A percentile compares a stretch with the other conserved stretches of the same genome.
phyloP scores from a whole-genome alignment of 2,797 vertebrate species.

The Gastrophryne carolinensis region DNA sequence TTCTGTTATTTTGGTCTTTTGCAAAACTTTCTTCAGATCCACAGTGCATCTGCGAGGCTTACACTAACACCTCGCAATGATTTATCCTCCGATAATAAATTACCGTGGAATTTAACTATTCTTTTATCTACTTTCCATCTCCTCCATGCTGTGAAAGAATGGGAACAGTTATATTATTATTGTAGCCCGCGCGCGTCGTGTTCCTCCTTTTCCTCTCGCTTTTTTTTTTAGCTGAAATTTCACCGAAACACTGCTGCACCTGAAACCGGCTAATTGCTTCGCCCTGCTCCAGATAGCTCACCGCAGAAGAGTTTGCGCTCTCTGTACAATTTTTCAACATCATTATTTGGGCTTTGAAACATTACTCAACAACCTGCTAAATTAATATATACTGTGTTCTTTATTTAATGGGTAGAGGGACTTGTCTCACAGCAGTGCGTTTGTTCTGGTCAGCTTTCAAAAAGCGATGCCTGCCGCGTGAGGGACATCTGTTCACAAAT shows the following conservation, averaged over 20 bases:
- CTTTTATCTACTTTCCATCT: neutral
- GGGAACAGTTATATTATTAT: slow-evolving; percentile 36
- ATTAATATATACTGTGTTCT: slow-evolving; percentile 68
- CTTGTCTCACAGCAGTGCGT: slow-evolving; percentile 63
- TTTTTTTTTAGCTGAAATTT: neutral
- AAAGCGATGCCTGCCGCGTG: slow-evolving; percentile 58
- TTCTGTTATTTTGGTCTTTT: neutral
- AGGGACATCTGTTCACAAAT: slow-evolving; percentile 75
- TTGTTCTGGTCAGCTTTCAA: slow-evolving; percentile 60
- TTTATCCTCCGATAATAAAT: slow-evolving; percentile 24
- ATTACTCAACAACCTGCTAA: slow-evolving; percentile 65
- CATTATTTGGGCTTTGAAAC: slow-evolving; percentile 66
- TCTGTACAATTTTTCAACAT: slow-evolving; percentile 55
- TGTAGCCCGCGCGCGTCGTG: neutral
- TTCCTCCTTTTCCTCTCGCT: neutral
- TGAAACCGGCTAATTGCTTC: slow-evolving; percentile 49
- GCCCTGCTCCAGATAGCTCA: slow-evolving; percentile 37
- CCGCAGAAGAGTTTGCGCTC: slow-evolving; percentile 65
- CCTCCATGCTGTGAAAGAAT: slow-evolving; percentile 20
- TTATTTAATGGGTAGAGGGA: slow-evolving; percentile 66
- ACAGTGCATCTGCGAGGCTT: neutral
- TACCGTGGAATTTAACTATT: slow-evolving; percentile 10
- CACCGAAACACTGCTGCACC: slow-evolving; percentile 16
- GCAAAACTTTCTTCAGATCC: neutral
- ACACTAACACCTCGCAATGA: neutral